Percentiles rank a stretch among this genome's conserved stretches.
Evolutionary conservation across 2,113 vertebrate genomes (phyloP).

Genomic region (Apodemus speciosus): DNA sequence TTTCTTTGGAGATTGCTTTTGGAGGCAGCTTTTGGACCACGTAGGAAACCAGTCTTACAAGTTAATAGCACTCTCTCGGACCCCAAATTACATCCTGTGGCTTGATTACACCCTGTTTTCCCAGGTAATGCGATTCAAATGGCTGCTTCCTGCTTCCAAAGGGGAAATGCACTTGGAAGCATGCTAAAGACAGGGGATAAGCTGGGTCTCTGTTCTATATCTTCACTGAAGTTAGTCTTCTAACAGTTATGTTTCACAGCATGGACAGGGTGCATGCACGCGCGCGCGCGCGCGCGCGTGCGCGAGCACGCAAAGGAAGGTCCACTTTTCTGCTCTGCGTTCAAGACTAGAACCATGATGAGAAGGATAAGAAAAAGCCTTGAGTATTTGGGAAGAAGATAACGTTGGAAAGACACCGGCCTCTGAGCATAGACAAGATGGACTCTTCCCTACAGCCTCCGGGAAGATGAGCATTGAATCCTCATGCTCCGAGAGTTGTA

Average conservation of each 20-base stretch:
- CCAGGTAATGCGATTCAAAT: slow-evolving; percentile 37
- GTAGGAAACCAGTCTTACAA: slow-evolving; percentile 60
- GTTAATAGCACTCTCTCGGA: not conserved
- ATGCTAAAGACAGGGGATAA: not conserved
- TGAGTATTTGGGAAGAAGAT: slow-evolving; percentile 36
- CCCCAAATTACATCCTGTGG: slow-evolving; percentile 37
- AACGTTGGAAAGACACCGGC: not conserved
- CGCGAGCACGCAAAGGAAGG: not conserved
- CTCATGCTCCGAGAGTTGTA: not conserved
- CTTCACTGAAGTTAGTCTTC: not conserved
- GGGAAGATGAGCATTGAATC: not conserved
- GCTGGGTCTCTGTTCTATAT: not conserved
- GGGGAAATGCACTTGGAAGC: not conserved
- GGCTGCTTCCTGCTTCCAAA: slow-evolving; percentile 50
- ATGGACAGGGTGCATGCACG: not conserved
- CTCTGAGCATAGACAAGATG: not conserved
- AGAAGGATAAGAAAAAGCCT: slow-evolving; percentile 54
- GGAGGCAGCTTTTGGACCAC: slow-evolving; percentile 39
- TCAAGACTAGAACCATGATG: slow-evolving; percentile 43
- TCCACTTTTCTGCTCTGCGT: slow-evolving; percentile 2
- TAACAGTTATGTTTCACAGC: not conserved
- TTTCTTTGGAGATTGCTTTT: slow-evolving; percentile 60
- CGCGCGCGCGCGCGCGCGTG: fast-evolving
- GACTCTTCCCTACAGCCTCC: not conserved
- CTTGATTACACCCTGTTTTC: slow-evolving; percentile 22